phyloP scores from a whole-genome alignment of 2,797 vertebrate genomes.

The Liasis olivaceus region DNA sequence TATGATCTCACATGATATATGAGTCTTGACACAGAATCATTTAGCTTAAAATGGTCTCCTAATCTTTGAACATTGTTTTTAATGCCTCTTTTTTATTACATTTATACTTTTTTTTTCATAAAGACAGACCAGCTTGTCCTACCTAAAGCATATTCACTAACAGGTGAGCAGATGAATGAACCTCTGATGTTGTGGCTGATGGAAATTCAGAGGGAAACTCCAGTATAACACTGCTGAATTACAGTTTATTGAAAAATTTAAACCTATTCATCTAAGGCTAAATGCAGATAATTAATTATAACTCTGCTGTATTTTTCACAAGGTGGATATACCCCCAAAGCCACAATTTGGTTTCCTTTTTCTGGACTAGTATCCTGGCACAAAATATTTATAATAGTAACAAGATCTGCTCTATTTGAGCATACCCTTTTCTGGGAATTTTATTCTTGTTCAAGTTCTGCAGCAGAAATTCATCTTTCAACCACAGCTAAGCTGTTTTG shows the following conservation, averaged over 20 bases:
- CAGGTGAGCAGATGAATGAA: not conserved
- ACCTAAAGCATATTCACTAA: not conserved
- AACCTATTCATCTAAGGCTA: not conserved
- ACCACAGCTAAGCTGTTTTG: too few relatives aligned
- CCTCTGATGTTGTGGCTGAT: not conserved
- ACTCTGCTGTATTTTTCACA: not conserved
- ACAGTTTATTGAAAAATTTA: not conserved
- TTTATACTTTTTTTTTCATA: not conserved
- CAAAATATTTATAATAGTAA: constrained; percentile 38
- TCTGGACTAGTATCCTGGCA: constrained; percentile 52
- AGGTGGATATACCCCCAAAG: not conserved
- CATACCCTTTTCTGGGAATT: too few relatives aligned
- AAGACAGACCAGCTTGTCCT: not conserved
- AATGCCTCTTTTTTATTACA: not conserved
- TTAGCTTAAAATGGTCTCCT: too few relatives aligned
- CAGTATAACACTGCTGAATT: not conserved
- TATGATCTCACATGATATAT: too few relatives aligned
- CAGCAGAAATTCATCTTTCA: too few relatives aligned
- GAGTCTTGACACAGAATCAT: too few relatives aligned
- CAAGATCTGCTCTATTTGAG: too few relatives aligned
- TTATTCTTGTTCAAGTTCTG: too few relatives aligned
- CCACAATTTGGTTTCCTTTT: constrained; percentile 30
- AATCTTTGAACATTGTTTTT: too few relatives aligned
- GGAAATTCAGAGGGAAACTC: not conserved
- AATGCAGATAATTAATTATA: not conserved